Evolutionary conservation across 2,113 vertebrate genomes (phyloP).

Genomic region (Tor tambroides): DNA sequence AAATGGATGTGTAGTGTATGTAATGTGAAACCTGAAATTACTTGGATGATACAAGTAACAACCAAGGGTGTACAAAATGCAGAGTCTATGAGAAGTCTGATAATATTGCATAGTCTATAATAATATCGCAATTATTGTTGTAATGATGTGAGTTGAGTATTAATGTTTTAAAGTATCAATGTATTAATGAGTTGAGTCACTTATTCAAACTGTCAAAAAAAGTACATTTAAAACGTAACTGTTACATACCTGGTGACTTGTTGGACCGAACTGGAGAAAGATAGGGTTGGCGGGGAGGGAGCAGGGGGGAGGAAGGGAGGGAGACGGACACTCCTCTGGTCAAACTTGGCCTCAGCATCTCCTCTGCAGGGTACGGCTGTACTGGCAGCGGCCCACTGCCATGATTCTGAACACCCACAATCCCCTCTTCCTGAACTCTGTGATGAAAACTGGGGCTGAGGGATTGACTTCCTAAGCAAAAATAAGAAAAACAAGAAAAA

Average conservation of each 20-base stretch:
- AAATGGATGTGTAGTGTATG: background rate
- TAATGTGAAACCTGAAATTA: background rate
- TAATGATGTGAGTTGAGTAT: too few relatives aligned
- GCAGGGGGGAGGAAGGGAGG: slow-evolving; percentile 90
- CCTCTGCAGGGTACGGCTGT: slow-evolving; percentile 67
- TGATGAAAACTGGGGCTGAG: slow-evolving; percentile 72
- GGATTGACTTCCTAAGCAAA: slow-evolving; percentile 74
- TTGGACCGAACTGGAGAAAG: slow-evolving; percentile 79
- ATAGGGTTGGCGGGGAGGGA: slow-evolving; percentile 87
- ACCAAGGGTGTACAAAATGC: too few relatives aligned
- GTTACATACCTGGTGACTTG: slow-evolving; percentile 83
- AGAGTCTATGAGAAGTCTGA: too few relatives aligned
- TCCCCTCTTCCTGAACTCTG: slow-evolving; percentile 58
- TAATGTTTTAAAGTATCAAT: too few relatives aligned
- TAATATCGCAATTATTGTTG: too few relatives aligned
- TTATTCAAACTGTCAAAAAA: too few relatives aligned
- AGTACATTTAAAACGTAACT: background rate
- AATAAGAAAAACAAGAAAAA: background rate
- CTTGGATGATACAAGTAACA: background rate
- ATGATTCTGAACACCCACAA: slow-evolving; percentile 64
- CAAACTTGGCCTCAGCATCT: slow-evolving; percentile 73
- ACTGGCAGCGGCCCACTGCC: slow-evolving; percentile 52
- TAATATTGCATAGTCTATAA: too few relatives aligned
- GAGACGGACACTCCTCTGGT: slow-evolving; percentile 91
- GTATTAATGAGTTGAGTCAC: too few relatives aligned